Percentiles rank a stretch among this genome's conserved stretches.
Evolutionary conservation across 2,888 invertebrate species (phyloP).

Genomic region (Phyllotreta striolata): DNA sequence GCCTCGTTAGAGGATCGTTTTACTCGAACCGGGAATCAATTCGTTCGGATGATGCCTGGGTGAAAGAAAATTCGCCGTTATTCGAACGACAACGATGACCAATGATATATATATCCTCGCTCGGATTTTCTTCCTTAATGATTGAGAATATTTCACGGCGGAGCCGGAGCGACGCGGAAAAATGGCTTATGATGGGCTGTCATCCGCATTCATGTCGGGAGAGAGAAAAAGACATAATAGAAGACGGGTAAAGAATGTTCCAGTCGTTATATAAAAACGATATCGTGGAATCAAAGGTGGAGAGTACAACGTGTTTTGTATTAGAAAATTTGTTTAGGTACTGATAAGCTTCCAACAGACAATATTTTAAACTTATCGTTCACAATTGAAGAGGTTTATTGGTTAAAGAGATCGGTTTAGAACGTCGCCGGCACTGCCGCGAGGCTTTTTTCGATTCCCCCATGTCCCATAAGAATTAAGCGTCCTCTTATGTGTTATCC

Average conservation of each 20-base stretch:
- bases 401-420: neutral
- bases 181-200: conserved; percentile 29
- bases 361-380: no score
- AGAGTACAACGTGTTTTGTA: no score
- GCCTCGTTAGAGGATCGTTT: no score
- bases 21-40: no score
- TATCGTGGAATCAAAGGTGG: conserved; percentile 11
- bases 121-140: conserved; percentile 11
- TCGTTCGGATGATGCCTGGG: no score
- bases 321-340: conserved; percentile 12
- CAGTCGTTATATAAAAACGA: conserved; percentile 18
- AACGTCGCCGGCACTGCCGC: neutral
- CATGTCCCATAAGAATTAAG: conserved; percentile 26
- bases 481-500: conserved; percentile 32
- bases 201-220: conserved; percentile 21
- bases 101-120: no score
- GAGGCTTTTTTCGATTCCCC: conserved; percentile 7
- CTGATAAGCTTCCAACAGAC: no score
- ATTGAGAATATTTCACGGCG: conserved; percentile 18
- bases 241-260: conserved; percentile 12
- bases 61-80: no score
- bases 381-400: neutral
- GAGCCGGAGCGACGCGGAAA: conserved; percentile 16
- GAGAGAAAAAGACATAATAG: neutral
- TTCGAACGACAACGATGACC: no score